Conservation (phyloP, 2,113 vertebrate species). For the Ammodramus savannarum region DNA sequence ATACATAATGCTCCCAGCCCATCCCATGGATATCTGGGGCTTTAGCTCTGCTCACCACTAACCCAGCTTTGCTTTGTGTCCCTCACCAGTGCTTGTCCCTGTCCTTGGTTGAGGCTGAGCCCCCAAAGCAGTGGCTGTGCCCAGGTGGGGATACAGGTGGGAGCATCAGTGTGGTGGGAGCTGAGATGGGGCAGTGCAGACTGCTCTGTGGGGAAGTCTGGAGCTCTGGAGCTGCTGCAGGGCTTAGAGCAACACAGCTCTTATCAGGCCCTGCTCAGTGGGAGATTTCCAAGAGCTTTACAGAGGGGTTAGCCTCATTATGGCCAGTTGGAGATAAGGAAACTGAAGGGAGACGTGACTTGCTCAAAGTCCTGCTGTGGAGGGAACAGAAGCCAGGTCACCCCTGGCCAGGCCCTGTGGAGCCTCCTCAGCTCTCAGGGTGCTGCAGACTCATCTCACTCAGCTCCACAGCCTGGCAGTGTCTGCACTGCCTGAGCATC, state of each 20-base stretch:
- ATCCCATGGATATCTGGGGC: constrained; percentile 30
- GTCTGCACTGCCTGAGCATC: not conserved
- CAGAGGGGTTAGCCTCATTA: not conserved
- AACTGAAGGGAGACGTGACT: not conserved
- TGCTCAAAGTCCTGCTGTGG: not conserved
- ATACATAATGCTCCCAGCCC: constrained; percentile 50
- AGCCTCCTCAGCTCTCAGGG: accelerated
- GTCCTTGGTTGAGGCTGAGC: not conserved
- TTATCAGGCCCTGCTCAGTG: not conserved
- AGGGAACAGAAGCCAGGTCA: constrained; percentile 1
- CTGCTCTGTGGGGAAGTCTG: not conserved
- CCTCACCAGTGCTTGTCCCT: not conserved
- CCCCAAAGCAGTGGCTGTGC: not conserved
- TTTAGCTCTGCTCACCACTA: constrained; percentile 18
- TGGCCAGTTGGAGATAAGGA: not conserved
- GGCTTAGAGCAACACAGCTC: not conserved
- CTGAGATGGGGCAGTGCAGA: not conserved
- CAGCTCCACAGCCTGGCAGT: not conserved
- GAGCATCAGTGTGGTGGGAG: accelerated
- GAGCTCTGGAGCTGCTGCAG: not conserved
- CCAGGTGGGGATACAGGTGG: not conserved
- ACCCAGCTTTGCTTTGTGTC: not conserved
- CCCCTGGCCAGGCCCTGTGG: accelerated
- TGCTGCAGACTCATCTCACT: not conserved
- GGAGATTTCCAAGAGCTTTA: constrained; percentile 31